phyloP scores from a whole-genome alignment of 2,888 invertebrate genomes.

The Cheilosia soror region DNA sequence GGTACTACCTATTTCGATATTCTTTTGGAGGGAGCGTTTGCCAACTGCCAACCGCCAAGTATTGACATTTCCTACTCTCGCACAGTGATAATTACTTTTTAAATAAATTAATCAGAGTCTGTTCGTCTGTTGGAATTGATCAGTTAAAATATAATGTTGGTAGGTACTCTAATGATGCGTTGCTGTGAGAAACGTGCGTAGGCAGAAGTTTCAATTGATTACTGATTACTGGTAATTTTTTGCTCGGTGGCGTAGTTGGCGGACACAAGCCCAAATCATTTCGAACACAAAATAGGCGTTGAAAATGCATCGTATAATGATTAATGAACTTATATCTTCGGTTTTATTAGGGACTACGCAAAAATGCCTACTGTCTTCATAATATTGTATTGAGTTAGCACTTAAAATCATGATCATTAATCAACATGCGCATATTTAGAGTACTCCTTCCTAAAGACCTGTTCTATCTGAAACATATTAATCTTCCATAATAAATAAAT shows the following conservation, averaged over 20 bases:
- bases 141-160: background rate
- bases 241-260: background rate
- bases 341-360: background rate
- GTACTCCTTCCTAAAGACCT: no score
- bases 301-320: background rate
- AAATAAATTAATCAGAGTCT: background rate
- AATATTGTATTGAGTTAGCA: background rate
- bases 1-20: background rate
- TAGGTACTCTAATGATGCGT: slow-evolving; percentile 1
- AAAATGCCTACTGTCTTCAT: background rate
- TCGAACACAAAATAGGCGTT: background rate
- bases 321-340: background rate
- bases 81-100: background rate
- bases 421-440: no score
- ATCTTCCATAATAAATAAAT: no score
- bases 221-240: background rate
- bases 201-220: background rate
- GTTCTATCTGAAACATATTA: no score
- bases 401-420: no score
- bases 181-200: background rate
- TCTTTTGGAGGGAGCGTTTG: background rate
- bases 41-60: background rate
- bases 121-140: background rate
- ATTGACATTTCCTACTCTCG: slow-evolving; percentile 1
- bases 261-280: background rate